Evolutionary conservation across 1,140 invertebrate genomes (phyloP).

Genomic region (Bactericera cockerelli): DNA sequence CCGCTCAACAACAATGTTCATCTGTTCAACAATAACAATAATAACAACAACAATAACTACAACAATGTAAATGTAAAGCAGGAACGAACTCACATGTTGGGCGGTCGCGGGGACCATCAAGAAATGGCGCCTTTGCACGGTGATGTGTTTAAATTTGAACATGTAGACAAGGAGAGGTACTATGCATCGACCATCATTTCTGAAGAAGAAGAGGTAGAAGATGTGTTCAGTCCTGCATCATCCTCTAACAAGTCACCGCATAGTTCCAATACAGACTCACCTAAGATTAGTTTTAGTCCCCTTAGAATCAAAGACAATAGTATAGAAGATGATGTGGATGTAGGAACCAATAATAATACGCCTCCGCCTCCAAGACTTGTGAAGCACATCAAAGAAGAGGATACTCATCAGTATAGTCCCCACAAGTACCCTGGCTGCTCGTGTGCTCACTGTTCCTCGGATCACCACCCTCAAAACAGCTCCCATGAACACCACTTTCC

Average conservation of each 20-base stretch:
- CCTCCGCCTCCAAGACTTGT: constrained; percentile 23
- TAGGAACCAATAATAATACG: constrained; percentile 14
- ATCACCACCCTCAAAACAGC: constrained; percentile 35
- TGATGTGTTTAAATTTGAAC: constrained; percentile 38
- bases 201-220: constrained; percentile 35
- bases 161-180: constrained; percentile 31
- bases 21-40: constrained; percentile 23
- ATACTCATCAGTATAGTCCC: constrained; percentile 19
- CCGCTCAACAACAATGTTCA: constrained; percentile 25
- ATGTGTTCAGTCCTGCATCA: constrained; percentile 38
- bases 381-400: constrained; percentile 15
- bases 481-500: constrained; percentile 27
- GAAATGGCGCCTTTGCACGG: constrained; percentile 20
- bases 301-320: constrained; percentile 36
- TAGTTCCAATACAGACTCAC: constrained; percentile 36
- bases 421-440: constrained; percentile 33
- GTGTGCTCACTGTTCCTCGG: constrained; percentile 22
- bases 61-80: constrained; percentile 18
- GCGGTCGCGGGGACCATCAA: constrained; percentile 11
- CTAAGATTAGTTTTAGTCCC: constrained; percentile 39
- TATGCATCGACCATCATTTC: constrained; percentile 26
- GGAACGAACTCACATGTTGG: constrained; percentile 23
- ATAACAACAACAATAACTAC: constrained; percentile 20
- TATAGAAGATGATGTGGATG: constrained; percentile 33
- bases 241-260: constrained; percentile 36